Evolutionary conservation across 2,888 invertebrate genomes (phyloP).

Genomic region (Mimumesa dahlbomi): DNA sequence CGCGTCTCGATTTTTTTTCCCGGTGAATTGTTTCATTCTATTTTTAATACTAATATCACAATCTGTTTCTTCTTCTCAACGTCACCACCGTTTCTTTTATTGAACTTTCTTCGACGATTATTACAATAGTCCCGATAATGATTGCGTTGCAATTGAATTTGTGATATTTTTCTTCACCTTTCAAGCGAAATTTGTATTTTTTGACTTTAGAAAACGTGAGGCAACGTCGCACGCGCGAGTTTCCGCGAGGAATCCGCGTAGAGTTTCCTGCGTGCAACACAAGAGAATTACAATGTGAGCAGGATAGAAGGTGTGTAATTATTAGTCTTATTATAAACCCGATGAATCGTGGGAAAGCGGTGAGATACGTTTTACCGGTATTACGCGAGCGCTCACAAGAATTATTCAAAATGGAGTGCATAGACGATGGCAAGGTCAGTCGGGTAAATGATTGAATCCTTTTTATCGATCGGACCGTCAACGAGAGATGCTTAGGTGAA

Average conservation of each 20-base stretch:
- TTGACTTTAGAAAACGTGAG: too few species aligned
- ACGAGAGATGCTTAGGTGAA: constrained; percentile 23
- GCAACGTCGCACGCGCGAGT: too few species aligned
- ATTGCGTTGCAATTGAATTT: too few species aligned
- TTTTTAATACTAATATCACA: neutral
- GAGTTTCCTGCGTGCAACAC: too few species aligned
- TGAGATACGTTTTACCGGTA: constrained; percentile 39
- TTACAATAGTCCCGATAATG: too few species aligned
- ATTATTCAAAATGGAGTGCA: constrained; percentile 44
- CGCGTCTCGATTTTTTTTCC: constrained; percentile 32
- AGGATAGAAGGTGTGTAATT: constrained; percentile 20
- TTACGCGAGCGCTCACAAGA: constrained; percentile 38
- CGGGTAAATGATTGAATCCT: constrained; percentile 21
- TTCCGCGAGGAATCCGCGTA: neutral
- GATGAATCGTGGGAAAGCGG: constrained; percentile 51
- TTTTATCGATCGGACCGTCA: constrained; percentile 10
- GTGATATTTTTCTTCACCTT: too few species aligned
- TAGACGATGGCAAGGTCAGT: constrained; percentile 24
- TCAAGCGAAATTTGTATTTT: too few species aligned
- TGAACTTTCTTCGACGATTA: neutral
- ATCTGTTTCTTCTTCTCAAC: neutral
- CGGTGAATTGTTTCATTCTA: neutral
- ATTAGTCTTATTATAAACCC: constrained; percentile 17
- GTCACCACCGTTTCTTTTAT: neutral
- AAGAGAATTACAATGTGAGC: too few species aligned